Evolutionary conservation across 2,888 invertebrate genomes (phyloP).

Genomic region (Ochlodes sylvanus): DNA sequence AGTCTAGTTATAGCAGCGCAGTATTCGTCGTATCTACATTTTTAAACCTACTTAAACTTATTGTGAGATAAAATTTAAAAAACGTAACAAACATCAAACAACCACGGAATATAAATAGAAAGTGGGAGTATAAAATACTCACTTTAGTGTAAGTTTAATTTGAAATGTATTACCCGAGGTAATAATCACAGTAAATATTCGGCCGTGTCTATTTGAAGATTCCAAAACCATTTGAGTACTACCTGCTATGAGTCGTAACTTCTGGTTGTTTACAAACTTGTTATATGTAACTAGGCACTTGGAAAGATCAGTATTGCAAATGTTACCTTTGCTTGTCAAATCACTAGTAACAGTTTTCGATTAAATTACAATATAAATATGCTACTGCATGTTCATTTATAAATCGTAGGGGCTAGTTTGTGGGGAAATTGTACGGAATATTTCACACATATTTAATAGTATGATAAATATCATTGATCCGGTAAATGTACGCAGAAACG

Average conservation of each 20-base stretch:
- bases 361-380: too few relatives aligned
- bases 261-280: conserved; percentile 4
- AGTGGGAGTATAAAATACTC: conserved; percentile 7
- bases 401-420: too few relatives aligned
- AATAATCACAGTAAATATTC: conserved; percentile 9
- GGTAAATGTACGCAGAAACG: too few relatives aligned
- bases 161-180: conserved; percentile 7
- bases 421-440: too few relatives aligned
- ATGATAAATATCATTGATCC: too few relatives aligned
- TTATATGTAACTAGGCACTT: background rate
- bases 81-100: conserved; percentile 4
- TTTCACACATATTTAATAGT: too few relatives aligned
- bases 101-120: conserved; percentile 2
- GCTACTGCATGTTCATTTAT: too few relatives aligned
- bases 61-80: background rate
- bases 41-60: background rate
- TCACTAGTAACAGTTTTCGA: too few relatives aligned
- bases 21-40: too few relatives aligned
- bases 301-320: background rate
- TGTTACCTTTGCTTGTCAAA: background rate
- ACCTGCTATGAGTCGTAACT: background rate
- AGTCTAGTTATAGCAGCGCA: too few relatives aligned
- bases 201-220: conserved; percentile 11
- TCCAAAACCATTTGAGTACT: conserved; percentile 3
- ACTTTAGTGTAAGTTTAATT: conserved; percentile 19